These are phyloP conservation scores for Drosophila sproati DNA, from an alignment of 1,140 invertebrate genomes.

Conservation along the genomic window DNA sequence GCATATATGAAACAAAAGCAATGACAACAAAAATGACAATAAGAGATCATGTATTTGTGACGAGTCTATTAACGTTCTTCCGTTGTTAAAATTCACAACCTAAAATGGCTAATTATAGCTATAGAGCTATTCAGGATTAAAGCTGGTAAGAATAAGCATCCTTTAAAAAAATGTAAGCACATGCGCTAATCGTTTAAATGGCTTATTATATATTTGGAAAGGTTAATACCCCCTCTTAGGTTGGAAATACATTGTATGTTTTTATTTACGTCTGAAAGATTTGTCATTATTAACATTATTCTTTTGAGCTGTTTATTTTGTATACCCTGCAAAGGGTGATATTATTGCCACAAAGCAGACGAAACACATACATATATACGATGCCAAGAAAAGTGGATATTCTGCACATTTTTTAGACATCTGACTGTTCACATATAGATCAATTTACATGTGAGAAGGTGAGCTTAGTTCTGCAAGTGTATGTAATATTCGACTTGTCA, in stretches of 20 bases:
- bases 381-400: too few species aligned
- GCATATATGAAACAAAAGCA: constrained; percentile 43
- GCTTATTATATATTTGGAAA: constrained; percentile 42
- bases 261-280: constrained; percentile 66
- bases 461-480: not conserved
- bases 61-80: constrained; percentile 60
- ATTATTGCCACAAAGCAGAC: not conserved
- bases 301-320: constrained; percentile 34
- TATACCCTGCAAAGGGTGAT: not conserved
- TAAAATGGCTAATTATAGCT: not conserved
- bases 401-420: too few species aligned
- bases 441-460: not conserved
- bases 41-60: constrained; percentile 39
- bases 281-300: constrained; percentile 56
- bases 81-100: constrained; percentile 9
- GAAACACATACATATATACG: too few species aligned
- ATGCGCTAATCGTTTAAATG: not conserved
- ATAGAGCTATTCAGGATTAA: not conserved
- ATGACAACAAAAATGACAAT: constrained; percentile 20
- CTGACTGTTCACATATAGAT: too few species aligned
- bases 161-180: not conserved
- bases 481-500: too few species aligned
- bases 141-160: not conserved
- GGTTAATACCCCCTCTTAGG: constrained; percentile 62
- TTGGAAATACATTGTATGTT: constrained; percentile 44